Percentiles rank a stretch among this genome's conserved stretches.
These are phyloP conservation scores for Toxotes chatareus DNA, from an alignment of 2,113 vertebrate genomes.

Conservation along the genomic window DNA sequence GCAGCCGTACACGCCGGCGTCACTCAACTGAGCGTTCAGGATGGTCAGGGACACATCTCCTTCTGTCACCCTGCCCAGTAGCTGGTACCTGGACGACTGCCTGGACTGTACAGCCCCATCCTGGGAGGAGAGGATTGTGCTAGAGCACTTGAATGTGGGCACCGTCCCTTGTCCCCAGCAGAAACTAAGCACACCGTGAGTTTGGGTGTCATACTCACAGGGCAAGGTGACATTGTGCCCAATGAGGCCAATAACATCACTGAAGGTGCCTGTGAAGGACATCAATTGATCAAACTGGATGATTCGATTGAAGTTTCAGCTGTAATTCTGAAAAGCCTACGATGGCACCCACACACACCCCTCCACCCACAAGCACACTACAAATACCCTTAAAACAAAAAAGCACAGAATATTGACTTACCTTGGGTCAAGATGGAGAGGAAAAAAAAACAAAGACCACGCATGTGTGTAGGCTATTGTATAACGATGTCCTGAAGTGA, in stretches of 20 bases:
- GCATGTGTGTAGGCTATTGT: slow-evolving; percentile 68
- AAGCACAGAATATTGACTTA: slow-evolving; percentile 61
- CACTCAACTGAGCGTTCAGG: slow-evolving; percentile 34
- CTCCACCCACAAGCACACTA: slow-evolving; percentile 28
- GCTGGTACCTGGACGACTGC: slow-evolving; percentile 66
- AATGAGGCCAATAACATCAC: slow-evolving; percentile 67
- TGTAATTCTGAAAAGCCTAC: slow-evolving; percentile 6
- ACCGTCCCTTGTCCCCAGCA: slow-evolving; percentile 85
- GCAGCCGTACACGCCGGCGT: slow-evolving; percentile 88
- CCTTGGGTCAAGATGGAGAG: slow-evolving; percentile 67
- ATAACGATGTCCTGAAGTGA: slow-evolving; percentile 48
- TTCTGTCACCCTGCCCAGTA: slow-evolving; percentile 49
- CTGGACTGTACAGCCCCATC: slow-evolving; percentile 10
- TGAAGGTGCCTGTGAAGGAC: slow-evolving; percentile 36
- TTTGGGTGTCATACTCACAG: slow-evolving; percentile 76
- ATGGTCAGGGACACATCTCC: slow-evolving; percentile 88
- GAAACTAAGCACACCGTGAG: slow-evolving; percentile 46
- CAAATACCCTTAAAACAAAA: slow-evolving; percentile 34
- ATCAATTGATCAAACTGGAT: neutral
- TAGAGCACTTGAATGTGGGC: slow-evolving; percentile 62
- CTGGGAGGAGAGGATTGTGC: slow-evolving; percentile 75
- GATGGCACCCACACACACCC: neutral
- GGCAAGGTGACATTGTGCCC: slow-evolving; percentile 83
- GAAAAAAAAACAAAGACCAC: slow-evolving; percentile 54
- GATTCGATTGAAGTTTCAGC: neutral